These are phyloP conservation scores for Drosophila kepulauana DNA, from an alignment of 1,140 invertebrate genomes.

Conservation along the genomic window DNA sequence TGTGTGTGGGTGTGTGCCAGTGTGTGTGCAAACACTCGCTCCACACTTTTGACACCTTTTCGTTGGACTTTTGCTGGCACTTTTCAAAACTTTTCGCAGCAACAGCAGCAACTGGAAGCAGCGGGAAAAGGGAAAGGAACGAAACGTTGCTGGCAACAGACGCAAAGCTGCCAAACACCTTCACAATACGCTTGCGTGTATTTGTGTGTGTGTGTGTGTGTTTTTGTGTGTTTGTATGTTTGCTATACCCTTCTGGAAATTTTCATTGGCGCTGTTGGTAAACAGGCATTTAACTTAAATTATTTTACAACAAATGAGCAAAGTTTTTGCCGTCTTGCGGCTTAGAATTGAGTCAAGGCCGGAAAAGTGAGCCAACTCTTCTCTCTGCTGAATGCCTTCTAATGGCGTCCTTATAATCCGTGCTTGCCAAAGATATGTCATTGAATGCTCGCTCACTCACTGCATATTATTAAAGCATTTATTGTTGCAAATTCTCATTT, in stretches of 20 bases:
- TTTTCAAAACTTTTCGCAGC: constrained; percentile 39
- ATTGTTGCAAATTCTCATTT: not conserved
- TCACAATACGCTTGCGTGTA: constrained; percentile 14
- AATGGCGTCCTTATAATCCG: constrained; percentile 4
- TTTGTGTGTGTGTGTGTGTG: not conserved
- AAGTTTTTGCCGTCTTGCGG: constrained; percentile 36
- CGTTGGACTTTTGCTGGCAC: constrained; percentile 34
- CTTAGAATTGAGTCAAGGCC: constrained; percentile 24
- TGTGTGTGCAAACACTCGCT: constrained; percentile 11
- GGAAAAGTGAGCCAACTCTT: not conserved
- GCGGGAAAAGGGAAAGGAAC: constrained; percentile 15
- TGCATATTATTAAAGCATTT: not conserved
- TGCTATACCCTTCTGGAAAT: constrained; percentile 19
- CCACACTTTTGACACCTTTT: constrained; percentile 45
- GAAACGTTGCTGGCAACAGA: constrained; percentile 15
- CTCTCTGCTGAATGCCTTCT: constrained; percentile 1
- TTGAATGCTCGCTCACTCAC: not conserved
- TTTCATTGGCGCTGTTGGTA: constrained; percentile 61
- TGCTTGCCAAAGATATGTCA: constrained; percentile 2
- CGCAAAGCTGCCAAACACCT: constrained; percentile 37
- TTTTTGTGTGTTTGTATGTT: constrained; percentile 3
- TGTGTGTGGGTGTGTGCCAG: constrained; percentile 14
- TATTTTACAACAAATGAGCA: constrained; percentile 46
- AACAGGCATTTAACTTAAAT: constrained; percentile 71
- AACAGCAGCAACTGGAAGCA: constrained; percentile 18